Base-by-base conservation (phyloP, 2,797 vertebrate genomes). In the Lacerta agilis region DNA sequence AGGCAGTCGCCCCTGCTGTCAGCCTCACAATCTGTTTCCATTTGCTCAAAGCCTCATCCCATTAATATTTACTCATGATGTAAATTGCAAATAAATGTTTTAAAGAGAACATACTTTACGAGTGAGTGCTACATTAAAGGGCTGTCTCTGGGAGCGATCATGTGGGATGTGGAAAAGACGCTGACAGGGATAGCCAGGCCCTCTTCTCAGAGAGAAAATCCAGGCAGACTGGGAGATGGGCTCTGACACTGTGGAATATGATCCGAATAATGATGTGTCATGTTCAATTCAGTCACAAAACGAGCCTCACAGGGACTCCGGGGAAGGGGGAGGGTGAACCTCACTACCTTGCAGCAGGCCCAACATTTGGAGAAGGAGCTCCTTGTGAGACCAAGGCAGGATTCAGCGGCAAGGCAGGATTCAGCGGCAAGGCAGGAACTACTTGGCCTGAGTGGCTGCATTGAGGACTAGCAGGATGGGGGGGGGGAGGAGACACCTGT, bases 241-340 rank as follows among this genome's bases (percentile, higher is more conserved):
- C 91, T 94, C 90, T 87, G 79, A 92, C 82, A 86, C 33, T 89
- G 72, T 91, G 91, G 93, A 93, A 92, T 93, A 89, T 95, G 93
- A 94, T 90, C 84, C 90, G 88, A 94, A 85, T 94, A 94, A 95
- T 88, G 87, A 94, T 90, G 80, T 94, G 92, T 89, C 90, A 93
- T 94, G 90, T 93, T 95, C 92, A 93, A 95, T 95, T 95, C 90
- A 93, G 95, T 95, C 91, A 93, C 90, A 96, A 94, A 93, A 90
- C 87, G 86, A 87, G 92, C 87, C 85, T 93, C 93, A 88, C 89
- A 85, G 93, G 79, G 55, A 75, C 36, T 94, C 43, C 89, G 90
- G 86, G 93, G 90, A 93, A 95, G 85, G 78, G 36, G 79, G 75
- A 91, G 88, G 91, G 79, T 86, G 82, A 87, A 0, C 79, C 78